Evolutionary conservation across 53 echinoderm and acorn worm species (phyloP).

Genomic region (Crossaster papposus): DNA sequence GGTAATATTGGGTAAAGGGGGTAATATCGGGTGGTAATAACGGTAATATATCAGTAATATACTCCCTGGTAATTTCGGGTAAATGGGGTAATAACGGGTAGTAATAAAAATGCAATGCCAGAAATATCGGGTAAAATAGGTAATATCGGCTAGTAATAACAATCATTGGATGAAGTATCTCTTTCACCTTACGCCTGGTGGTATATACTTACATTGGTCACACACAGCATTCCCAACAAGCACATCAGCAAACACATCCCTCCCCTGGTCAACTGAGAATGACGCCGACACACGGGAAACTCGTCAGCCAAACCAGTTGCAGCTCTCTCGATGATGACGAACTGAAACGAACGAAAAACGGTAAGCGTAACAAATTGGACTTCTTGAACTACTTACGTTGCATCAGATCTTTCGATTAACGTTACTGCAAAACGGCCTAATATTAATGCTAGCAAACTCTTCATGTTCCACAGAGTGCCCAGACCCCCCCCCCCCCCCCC

Average conservation of each 20-base stretch:
- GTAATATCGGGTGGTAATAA: no score
- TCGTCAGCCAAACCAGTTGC: slow-evolving; percentile 75
- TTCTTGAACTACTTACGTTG: not conserved
- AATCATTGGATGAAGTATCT: not conserved
- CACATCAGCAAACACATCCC: slow-evolving; percentile 47
- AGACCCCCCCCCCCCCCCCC: no score
- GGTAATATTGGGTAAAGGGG: no score
- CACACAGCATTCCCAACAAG: slow-evolving; percentile 61
- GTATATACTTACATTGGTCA: slow-evolving; percentile 63
- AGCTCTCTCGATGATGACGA: slow-evolving; percentile 71
- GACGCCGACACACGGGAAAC: slow-evolving; percentile 67
- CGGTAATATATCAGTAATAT: no score
- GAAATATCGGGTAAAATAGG: no score
- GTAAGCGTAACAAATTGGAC: not conserved
- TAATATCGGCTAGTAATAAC: not conserved
- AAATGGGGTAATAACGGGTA: no score
- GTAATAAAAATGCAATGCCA: no score
- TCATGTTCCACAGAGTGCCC: no score
- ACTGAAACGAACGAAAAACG: slow-evolving; percentile 50
- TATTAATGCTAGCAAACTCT: no score
- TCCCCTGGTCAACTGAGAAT: slow-evolving; percentile 50
- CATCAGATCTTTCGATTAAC: no score
- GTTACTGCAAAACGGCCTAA: no score
- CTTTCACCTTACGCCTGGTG: not conserved
- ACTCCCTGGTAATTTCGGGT: no score